A percentile compares a stretch with the other conserved stretches of the same genome.
Evolutionary conservation across 53 echinoderm and acorn worm species (phyloP).

Genomic region (Antedon mediterranea): DNA sequence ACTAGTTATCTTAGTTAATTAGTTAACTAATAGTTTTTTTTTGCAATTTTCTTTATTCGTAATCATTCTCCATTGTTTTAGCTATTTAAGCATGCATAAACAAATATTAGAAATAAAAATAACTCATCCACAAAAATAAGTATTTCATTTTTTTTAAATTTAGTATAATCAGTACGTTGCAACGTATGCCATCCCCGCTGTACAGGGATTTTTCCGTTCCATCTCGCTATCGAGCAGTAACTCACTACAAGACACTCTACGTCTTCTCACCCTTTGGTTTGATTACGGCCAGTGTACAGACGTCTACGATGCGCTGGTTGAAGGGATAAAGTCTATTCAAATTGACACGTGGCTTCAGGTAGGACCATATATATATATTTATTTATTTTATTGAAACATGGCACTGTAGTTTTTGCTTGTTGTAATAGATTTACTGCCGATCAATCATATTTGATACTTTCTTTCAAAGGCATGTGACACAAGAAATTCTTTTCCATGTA

Average conservation of each 20-base stretch:
- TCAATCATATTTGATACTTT: too few species aligned
- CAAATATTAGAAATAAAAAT: too few species aligned
- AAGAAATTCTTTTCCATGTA: too few species aligned
- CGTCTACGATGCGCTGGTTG: constrained; percentile 80
- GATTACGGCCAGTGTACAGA: constrained; percentile 86
- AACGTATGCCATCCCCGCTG: constrained; percentile 79
- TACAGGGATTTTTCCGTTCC: constrained; percentile 90
- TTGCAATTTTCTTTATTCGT: too few species aligned
- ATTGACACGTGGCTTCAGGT: constrained; percentile 99
- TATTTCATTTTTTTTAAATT: background rate
- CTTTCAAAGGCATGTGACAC: too few species aligned
- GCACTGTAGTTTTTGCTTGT: too few species aligned
- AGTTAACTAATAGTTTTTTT: too few species aligned
- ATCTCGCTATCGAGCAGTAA: constrained; percentile 74
- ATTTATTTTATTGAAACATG: background rate
- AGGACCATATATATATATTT: background rate
- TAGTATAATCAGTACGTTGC: constrained; percentile 23
- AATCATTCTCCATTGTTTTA: too few species aligned
- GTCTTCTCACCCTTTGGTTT: constrained; percentile 93
- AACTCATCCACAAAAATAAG: too few species aligned
- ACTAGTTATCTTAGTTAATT: too few species aligned
- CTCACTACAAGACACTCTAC: constrained; percentile 90
- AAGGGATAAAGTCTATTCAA: constrained; percentile 90
- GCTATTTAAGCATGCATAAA: too few species aligned
- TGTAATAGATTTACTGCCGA: too few species aligned